A percentile compares a stretch with the other conserved stretches of the same genome.
Evolutionary conservation across 2,797 vertebrate genomes (phyloP).

Genomic region (Galagoides demidoff): DNA sequence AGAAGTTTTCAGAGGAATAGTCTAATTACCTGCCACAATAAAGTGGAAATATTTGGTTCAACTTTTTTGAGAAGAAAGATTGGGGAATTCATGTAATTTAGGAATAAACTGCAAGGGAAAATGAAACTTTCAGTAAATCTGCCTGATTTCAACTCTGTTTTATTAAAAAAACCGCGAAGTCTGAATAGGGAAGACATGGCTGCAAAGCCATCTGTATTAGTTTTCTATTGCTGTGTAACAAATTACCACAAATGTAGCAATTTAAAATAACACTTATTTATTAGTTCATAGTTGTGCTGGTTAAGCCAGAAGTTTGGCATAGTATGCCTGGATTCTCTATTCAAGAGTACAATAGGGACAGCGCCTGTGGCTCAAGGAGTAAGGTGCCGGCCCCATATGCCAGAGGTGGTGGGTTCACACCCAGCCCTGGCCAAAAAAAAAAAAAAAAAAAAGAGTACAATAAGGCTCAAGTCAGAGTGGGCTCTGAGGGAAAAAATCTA

Average conservation of each 20-base stretch:
- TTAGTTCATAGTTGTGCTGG: not conserved
- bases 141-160: not conserved
- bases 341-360: not conserved
- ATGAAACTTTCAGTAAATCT: not conserved
- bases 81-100: not conserved
- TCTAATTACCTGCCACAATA: conserved; percentile 14
- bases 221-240: conserved; percentile 16
- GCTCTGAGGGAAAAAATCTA: not conserved
- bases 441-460: not conserved
- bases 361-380: too few relatives aligned
- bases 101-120: conserved; percentile 11
- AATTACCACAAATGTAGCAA: conserved; percentile 3
- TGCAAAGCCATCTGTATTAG: conserved; percentile 26
- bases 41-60: conserved; percentile 28
- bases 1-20: not conserved
- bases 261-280: conserved; percentile 38
- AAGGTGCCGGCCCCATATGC: too few relatives aligned
- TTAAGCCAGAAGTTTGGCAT: not conserved
- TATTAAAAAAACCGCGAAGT: not conserved
- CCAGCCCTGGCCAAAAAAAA: too few relatives aligned
- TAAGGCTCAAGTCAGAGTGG: conserved; percentile 6
- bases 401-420: too few relatives aligned
- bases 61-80: not conserved
- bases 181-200: not conserved
- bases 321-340: not conserved